A percentile compares a stretch with the other conserved stretches of the same genome.
phyloP scores from a whole-genome alignment of 1,140 invertebrate genomes.

The Bombus waltoni region DNA sequence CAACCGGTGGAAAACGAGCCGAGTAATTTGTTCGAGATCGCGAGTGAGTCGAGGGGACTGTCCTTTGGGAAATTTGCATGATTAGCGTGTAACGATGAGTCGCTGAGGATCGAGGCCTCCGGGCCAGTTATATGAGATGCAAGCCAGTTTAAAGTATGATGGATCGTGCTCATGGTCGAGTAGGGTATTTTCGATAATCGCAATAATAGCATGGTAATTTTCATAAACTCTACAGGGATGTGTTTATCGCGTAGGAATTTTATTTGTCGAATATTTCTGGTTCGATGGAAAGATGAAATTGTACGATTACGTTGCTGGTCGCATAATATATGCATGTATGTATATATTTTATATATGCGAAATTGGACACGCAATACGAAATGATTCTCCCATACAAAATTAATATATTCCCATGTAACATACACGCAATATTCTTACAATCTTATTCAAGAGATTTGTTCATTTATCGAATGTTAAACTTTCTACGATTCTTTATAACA shows the following conservation, averaged over 20 bases:
- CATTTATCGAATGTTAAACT: too few species aligned
- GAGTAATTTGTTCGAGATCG: slow-evolving; percentile 43
- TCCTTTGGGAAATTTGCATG: slow-evolving; percentile 51
- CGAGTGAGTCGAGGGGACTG: background rate
- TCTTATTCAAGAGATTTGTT: background rate
- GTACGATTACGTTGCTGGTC: too few species aligned
- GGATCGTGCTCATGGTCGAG: background rate
- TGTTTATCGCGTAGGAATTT: background rate
- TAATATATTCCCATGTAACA: too few species aligned
- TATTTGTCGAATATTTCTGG: background rate
- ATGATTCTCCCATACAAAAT: too few species aligned
- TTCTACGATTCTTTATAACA: background rate
- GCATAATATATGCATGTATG: too few species aligned
- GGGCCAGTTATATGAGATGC: background rate
- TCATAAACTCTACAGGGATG: background rate
- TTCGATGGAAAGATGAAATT: too few species aligned
- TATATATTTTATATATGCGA: too few species aligned
- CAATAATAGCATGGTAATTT: background rate
- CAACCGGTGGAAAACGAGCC: slow-evolving; percentile 31
- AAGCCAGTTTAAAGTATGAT: background rate
- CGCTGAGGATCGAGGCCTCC: background rate
- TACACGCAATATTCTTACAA: background rate
- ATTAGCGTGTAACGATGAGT: slow-evolving; percentile 19
- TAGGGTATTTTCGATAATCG: background rate
- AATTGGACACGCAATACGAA: too few species aligned